Evolutionary conservation across 1,140 invertebrate species (phyloP), one percentile per base, ranked within the genome.

Genomic region (Luehdorfia chinensis): DNA sequence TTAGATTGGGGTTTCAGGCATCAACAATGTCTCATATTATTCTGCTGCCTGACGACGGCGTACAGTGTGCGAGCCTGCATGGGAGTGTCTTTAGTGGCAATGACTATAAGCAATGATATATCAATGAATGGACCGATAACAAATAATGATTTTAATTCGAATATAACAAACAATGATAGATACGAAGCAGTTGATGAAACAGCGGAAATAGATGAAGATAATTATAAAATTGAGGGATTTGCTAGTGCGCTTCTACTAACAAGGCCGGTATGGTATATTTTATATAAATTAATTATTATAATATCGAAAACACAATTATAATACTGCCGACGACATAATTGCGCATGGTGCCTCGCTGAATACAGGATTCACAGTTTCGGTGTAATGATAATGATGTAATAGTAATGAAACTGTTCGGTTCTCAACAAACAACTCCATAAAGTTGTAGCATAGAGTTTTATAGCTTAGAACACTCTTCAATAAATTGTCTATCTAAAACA

Each of bases 31-130:
- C 36, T 93, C 0, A 68, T 94, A 4, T 57, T 93, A 15, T 93
- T 93, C 50, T 55, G 91, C 4, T 87, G 90, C 7, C 87, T 93
- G 37, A 84, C 90, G n/a, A 88, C 90, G 25, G 92, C 90, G 1
- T 93, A 93, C 58, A 90, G 90, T 4, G 89, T 92, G 57, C 80
- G 93, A 48, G 88, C 92, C 0, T 91, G 91, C 48, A 89, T 94
- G 65, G 92, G 92, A 1, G 91, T 94, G 1, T 90, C 90, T 1
- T 87, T 94, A 14, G 92, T 94, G 0, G 93, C 92, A 0, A 94
- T 94, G 93, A 70, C 64, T 23, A 47, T 54, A 13, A 32, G 30
- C 8, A 13, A 44, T 15, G 11, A 41, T 2, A 16, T n/a, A n/a
- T n/a, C n/a, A n/a, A n/a, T n/a, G n/a, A n/a, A n/a, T n/a, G n/a